A percentile compares a stretch with the other conserved stretches of the same genome.
Evolutionary conservation across 37 sponge, comb jelly and placozoan genomes (phyloP).

Genomic region (Spongia lamella): DNA sequence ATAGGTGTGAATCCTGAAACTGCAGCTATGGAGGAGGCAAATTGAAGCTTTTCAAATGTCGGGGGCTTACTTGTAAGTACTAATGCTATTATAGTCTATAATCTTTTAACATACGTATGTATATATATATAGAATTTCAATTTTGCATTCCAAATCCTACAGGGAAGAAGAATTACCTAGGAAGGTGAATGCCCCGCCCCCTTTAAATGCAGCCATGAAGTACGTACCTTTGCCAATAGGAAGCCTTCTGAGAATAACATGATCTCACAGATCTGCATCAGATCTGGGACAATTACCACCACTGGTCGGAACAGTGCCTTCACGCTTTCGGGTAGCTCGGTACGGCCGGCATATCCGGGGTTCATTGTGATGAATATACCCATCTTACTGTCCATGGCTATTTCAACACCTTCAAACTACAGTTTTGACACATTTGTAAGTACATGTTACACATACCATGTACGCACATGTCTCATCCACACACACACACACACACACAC

Average conservation of each 20-base stretch:
- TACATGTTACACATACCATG: neutral
- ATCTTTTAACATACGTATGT: neutral
- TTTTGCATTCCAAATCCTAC: neutral
- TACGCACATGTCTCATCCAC: neutral
- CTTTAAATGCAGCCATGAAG: neutral
- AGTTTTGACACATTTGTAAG: constrained; percentile 6
- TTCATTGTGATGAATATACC: constrained; percentile 99
- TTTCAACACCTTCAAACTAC: constrained; percentile 95
- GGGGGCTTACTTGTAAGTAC: too few species aligned
- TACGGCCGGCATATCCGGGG: constrained; percentile 99
- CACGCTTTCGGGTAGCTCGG: constrained; percentile 99
- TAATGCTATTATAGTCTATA: too few species aligned
- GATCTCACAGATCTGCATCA: constrained; percentile 99
- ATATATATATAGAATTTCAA: neutral
- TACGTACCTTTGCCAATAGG: constrained; percentile 88
- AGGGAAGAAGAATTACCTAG: neutral
- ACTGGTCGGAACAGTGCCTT: constrained; percentile 98
- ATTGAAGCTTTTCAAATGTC: neutral
- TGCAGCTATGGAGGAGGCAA: neutral
- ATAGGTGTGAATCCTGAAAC: neutral
- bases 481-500: too few species aligned
- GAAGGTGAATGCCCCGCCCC: neutral
- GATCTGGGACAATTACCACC: constrained; percentile 98
- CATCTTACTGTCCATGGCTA: constrained; percentile 87
- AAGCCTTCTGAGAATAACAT: constrained; percentile 99